Evolutionary conservation across 2,888 invertebrate genomes (phyloP).

Genomic region (Trilocha varians): DNA sequence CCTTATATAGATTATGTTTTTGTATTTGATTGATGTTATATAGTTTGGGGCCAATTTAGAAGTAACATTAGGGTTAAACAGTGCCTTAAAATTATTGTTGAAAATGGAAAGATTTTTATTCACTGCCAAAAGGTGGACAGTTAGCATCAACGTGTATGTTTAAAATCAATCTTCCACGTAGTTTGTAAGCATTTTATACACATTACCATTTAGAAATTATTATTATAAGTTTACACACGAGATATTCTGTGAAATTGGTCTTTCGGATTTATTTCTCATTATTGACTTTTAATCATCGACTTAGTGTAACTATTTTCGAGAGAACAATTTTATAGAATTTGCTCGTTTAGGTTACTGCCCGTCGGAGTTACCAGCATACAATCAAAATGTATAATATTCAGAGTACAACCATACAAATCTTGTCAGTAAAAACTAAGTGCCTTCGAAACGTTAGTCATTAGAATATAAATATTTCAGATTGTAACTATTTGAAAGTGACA

Average conservation of each 20-base stretch:
- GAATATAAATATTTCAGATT: conserved; percentile 52
- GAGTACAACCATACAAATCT: conserved; percentile 66
- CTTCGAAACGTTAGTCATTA: conserved; percentile 70
- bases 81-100: conserved; percentile 56
- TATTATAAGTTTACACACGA: conserved; percentile 40
- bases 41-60: conserved; percentile 47
- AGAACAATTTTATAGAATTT: conserved; percentile 1
- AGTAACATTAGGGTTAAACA: conserved; percentile 34
- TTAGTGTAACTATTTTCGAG: not conserved
- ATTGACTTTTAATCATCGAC: not conserved
- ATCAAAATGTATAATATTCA: conserved; percentile 65
- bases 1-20: conserved; percentile 41
- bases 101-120: conserved; percentile 23
- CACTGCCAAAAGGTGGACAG: conserved; percentile 42
- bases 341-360: conserved; percentile 44
- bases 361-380: conserved; percentile 69
- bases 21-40: conserved; percentile 35
- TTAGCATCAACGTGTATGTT: conserved; percentile 26
- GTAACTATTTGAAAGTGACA: conserved; percentile 28
- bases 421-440: conserved; percentile 69
- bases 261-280: conserved; percentile 13
- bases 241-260: conserved; percentile 31
- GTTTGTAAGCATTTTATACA: conserved; percentile 60
- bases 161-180: conserved; percentile 60
- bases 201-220: conserved; percentile 69